Percentiles rank a stretch among this genome's conserved stretches.
Evolutionary conservation across 2,888 invertebrate species (phyloP).

Genomic region (Tuberolachnus salignus): DNA sequence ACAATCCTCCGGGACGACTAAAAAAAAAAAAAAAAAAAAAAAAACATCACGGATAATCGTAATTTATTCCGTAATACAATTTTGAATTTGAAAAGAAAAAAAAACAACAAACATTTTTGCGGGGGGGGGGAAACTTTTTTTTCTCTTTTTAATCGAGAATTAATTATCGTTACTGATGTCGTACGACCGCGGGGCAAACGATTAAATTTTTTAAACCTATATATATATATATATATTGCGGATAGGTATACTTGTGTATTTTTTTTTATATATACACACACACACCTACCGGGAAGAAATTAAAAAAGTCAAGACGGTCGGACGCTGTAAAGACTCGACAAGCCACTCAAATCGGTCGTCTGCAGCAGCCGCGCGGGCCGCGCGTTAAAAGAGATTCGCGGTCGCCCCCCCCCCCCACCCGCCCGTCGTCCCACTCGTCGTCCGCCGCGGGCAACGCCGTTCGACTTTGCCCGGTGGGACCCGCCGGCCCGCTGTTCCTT

Average conservation of each 20-base stretch:
- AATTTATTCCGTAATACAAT: too few relatives aligned
- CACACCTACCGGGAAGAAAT: not conserved
- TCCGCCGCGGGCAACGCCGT: not conserved
- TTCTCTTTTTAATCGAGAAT: too few relatives aligned
- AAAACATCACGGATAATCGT: too few relatives aligned
- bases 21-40: too few relatives aligned
- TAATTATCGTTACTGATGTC: too few relatives aligned
- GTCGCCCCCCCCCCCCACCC: not conserved
- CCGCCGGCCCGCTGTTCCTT: not conserved
- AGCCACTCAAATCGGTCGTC: conserved; percentile 23
- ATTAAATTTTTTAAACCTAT: not conserved
- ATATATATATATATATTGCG: not conserved
- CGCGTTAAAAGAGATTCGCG: not conserved
- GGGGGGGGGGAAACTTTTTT: too few relatives aligned
- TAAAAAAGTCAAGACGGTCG: not conserved
- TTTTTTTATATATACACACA: too few relatives aligned
- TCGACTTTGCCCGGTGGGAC: not conserved
- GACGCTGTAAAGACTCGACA: not conserved
- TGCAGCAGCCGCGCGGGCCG: not conserved
- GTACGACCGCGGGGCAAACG: not conserved
- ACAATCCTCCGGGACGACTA: too few relatives aligned
- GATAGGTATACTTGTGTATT: too few relatives aligned
- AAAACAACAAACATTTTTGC: too few relatives aligned
- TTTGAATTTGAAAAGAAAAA: too few relatives aligned
- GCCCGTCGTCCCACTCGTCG: rapidly evolving